Evolutionary conservation across 2,888 invertebrate genomes (phyloP), one percentile per base, ranked within the genome.

Genomic region (Arrhopalites spinosus): DNA sequence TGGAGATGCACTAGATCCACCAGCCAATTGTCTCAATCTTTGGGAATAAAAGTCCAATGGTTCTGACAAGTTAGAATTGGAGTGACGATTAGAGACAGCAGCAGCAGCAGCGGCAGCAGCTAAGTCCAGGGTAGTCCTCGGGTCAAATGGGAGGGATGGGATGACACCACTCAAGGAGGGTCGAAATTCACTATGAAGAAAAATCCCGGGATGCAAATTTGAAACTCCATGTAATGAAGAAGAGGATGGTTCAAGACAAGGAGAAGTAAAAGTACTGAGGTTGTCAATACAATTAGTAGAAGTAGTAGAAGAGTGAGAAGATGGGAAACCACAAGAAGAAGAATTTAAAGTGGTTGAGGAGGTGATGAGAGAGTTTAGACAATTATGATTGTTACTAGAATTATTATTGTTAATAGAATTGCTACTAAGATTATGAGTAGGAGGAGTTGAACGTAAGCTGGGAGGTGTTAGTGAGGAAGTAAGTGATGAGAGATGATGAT

Each of bases 31-130:
- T 90, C 96, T 93, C 90, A 97, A 92, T 91, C 97, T 92, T 92
- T 96, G 96, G 89, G 97, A 97, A 91, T 97, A 98, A 92, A 96
- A 97, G 92, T 97, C 96, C 91, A 95, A 68, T 85, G 93, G 93
- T 85, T 94, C 94, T 90, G 93, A 92, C 68, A 80, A 66, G 29
- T 83, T 93, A 89, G 86, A 92, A 91, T 83, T 91, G 89, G 85
- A 92, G 93, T 85, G 93, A 30, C 93, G 87, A 36, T 92, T 80
- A 70, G 71, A 91, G 89, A 93, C 93, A 93, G 94, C 84, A 92
- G 88, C 86, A 93, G 94, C 84, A 92, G 88, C 86, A 90, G 90
- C 82, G 91, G 89, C 82, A 90, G 90, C 86, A 53, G 86, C 85
- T 78, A 81, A 76, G 80, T 84, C 79, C 78, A 82, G 75, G 50